A percentile compares a stretch with the other conserved stretches of the same genome.
These are phyloP conservation scores for Ptychoptera albimana DNA, from an alignment of 2,888 invertebrate genomes.

Conservation along the genomic window DNA sequence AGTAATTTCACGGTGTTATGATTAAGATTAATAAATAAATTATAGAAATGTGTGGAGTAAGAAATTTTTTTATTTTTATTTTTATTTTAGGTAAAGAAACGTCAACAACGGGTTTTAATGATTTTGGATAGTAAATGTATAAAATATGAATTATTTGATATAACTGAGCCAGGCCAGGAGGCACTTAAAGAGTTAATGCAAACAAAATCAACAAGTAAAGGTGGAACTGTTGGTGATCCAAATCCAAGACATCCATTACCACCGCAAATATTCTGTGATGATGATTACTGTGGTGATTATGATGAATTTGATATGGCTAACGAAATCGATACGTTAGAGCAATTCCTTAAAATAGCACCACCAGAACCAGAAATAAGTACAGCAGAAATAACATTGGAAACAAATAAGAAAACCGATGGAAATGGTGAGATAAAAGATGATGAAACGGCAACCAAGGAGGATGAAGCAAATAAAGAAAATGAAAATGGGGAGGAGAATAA, in stretches of 20 bases:
- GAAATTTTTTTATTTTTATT: not conserved
- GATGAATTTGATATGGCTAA: constrained; percentile 83
- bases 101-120: constrained; percentile 86
- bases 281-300: constrained; percentile 78
- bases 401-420: constrained; percentile 19
- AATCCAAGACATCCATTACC: constrained; percentile 68
- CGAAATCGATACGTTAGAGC: constrained; percentile 78
- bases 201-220: constrained; percentile 60
- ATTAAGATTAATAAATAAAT: too few species aligned
- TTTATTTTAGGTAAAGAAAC: constrained; percentile 72
- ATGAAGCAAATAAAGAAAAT: constrained; percentile 27
- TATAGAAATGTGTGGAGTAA: too few species aligned
- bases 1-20: too few species aligned
- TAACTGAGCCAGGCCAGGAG: constrained; percentile 85
- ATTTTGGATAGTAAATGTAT: constrained; percentile 85
- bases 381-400: constrained; percentile 28
- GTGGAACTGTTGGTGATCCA: constrained; percentile 54
- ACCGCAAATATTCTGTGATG: constrained; percentile 89
- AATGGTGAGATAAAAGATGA: constrained; percentile 16
- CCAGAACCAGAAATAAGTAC: constrained; percentile 32
- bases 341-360: constrained; percentile 63
- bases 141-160: constrained; percentile 80
- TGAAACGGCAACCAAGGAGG: too few species aligned
- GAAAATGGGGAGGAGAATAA: constrained; percentile 20
- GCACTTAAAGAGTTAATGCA: constrained; percentile 85